These are phyloP conservation scores for Crocuta crocuta DNA, from an alignment of 2,113 vertebrate species.

Conservation along the genomic window DNA sequence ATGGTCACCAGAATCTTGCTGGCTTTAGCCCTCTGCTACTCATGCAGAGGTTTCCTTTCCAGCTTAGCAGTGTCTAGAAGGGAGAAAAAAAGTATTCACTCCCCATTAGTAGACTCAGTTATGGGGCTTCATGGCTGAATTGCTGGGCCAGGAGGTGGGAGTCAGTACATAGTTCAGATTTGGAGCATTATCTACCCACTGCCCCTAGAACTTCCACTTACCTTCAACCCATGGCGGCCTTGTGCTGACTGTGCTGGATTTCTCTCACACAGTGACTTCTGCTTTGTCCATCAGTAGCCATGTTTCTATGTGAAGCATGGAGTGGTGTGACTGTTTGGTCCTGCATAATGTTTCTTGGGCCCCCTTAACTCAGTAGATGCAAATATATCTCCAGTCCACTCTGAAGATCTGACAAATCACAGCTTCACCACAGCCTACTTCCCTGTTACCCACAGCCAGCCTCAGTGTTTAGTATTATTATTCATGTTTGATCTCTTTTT, in stretches of 20 bases:
- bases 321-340: too few species aligned
- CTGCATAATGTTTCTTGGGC: background rate
- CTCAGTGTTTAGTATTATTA: background rate
- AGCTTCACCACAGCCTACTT: background rate
- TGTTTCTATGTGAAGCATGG: background rate
- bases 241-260: background rate
- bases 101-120: background rate
- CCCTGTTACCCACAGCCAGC: background rate
- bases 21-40: background rate
- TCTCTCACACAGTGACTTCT: background rate
- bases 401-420: background rate
- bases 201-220: background rate
- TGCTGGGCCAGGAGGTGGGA: background rate
- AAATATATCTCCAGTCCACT: background rate
- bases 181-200: background rate
- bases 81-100: background rate
- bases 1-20: background rate
- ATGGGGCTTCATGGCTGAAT: too few species aligned
- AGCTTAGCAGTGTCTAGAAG: background rate
- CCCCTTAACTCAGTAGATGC: background rate
- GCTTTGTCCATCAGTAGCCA: background rate
- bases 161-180: background rate
- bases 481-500: background rate
- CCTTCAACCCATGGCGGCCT: background rate
- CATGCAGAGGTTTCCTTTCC: background rate